Percentiles rank a stretch among this genome's conserved stretches.
Evolutionary conservation across 1,140 invertebrate genomes (phyloP).

Genomic region (Drosophila leontia): DNA sequence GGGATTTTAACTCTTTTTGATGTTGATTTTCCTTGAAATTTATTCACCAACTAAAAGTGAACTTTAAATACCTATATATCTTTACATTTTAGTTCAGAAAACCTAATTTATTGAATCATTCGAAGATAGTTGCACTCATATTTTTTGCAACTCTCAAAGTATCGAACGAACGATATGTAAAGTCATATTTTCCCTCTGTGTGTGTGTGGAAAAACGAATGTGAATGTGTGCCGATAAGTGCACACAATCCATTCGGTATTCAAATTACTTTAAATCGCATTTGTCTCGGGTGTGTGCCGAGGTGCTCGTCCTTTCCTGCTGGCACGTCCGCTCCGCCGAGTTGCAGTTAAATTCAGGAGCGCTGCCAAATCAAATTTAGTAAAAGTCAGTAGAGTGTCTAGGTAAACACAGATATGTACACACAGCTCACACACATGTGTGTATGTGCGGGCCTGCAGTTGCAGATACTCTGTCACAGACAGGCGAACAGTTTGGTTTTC

Average conservation of each 20-base stretch:
- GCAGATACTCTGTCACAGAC: conserved; percentile 64
- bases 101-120: neutral
- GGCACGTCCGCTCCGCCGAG: conserved; percentile 58
- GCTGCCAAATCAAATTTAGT: conserved; percentile 73
- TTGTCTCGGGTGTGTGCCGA: conserved; percentile 70
- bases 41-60: neutral
- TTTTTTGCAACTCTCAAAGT: conserved; percentile 4
- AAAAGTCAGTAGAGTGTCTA: conserved; percentile 54
- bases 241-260: conserved; percentile 82
- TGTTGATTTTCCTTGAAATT: neutral
- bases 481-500: conserved; percentile 73
- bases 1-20: neutral
- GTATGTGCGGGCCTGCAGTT: conserved; percentile 3
- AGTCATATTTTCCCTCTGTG: conserved; percentile 19
- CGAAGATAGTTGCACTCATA: neutral
- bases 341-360: conserved; percentile 65
- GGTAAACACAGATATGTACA: conserved; percentile 33
- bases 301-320: conserved; percentile 20
- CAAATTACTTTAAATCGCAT: conserved; percentile 82
- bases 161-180: neutral
- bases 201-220: conserved; percentile 26
- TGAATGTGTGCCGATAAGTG: conserved; percentile 61
- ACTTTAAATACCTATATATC: conserved; percentile 2
- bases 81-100: neutral
- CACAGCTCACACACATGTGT: conserved; percentile 6